Evolutionary conservation across 2,888 invertebrate species (phyloP), one percentile per base, ranked within the genome.

Genomic region (Cactoblastis cactorum): DNA sequence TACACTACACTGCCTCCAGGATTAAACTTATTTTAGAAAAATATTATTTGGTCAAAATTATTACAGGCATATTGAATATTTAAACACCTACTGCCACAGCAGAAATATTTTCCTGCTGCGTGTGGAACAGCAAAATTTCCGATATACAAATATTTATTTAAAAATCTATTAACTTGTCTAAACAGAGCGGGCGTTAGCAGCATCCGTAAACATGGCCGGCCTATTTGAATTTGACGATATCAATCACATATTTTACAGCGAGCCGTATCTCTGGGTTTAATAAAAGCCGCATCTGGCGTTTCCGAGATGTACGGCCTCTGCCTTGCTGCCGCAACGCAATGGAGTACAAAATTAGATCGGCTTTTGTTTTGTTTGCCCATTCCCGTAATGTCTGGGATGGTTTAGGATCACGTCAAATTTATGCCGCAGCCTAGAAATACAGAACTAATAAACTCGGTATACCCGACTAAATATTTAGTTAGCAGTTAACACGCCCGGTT

Each of bases 271-370:
- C 58, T 54, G 45, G 34, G 55, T 56, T 55, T 61, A 62, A 62
- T 62, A 66, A 66, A 62, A 62, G n/a, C 47, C 54, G 58, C 63
- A 64, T 62, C 64, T 72, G 74, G 74, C 58, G 55, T 62, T 60
- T 39, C 53, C 57, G 55, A 57, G 57, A 57, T 56, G 57, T 56
- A 60, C 55, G 53, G 53, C 52, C 56, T 55, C 57, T 53, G 65
- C n/a, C 39, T 43, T 28, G 17, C 15, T 9, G 28, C 17, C 64
- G 63, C 59, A 48, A 53, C 53, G 58, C 62, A 70, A 76, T 69
- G 65, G 61, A 69, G 59, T 71, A 69, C 69, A 51, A 55, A 78
- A 74, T 76, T 76, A 75, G 78, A 74, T 63, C 62, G 58, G 63
- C 58, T 63, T 69, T 68, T 72, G 69, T 75, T 72, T 73, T 62